phyloP scores from a whole-genome alignment of 2,797 vertebrate species.

The Lepidocolaptes lacrymiger region DNA sequence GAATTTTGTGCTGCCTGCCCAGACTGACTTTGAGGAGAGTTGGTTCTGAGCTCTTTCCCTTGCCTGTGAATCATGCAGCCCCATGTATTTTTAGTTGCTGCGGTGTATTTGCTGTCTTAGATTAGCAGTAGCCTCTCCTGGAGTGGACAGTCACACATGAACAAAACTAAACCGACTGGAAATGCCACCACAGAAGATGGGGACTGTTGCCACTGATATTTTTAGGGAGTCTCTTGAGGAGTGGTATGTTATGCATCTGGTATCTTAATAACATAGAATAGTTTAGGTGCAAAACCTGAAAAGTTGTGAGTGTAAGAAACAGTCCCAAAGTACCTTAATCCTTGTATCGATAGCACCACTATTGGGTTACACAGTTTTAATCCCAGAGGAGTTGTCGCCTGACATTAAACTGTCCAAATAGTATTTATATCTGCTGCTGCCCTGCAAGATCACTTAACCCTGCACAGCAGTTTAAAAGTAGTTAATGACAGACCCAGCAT shows the following conservation, averaged over 20 bases:
- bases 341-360: constrained; percentile 80
- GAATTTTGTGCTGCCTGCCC: background rate
- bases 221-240: background rate
- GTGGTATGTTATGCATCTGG: background rate
- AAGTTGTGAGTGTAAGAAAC: background rate
- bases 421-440: constrained; percentile 91
- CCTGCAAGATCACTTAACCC: constrained; percentile 86
- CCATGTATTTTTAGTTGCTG: background rate
- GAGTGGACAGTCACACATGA: background rate
- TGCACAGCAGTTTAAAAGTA: constrained; percentile 88
- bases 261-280: background rate
- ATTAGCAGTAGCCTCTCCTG: background rate
- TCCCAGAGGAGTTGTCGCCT: constrained; percentile 91
- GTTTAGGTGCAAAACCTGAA: background rate
- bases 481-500: constrained; percentile 84
- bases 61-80: background rate
- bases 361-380: constrained; percentile 91
- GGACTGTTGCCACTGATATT: background rate
- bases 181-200: background rate
- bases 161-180: background rate
- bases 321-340: constrained; percentile 81
- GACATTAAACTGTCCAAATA: constrained; percentile 96
- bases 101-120: background rate
- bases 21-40: background rate
- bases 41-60: background rate